Conservation (phyloP, 2,888 invertebrate genomes). For the Epirrita christyi region DNA sequence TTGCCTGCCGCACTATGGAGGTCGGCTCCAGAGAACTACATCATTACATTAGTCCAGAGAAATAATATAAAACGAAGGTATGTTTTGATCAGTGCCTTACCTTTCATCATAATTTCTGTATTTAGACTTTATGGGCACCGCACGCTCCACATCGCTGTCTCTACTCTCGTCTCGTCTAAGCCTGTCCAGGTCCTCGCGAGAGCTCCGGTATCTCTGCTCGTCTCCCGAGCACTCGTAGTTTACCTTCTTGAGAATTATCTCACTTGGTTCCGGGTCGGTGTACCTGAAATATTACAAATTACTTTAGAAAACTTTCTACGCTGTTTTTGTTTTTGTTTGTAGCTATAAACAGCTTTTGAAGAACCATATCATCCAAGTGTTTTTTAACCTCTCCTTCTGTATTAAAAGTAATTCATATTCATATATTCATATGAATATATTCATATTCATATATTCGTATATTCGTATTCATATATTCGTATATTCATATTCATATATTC, state of each 20-base stretch:
- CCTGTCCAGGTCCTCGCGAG: constrained; percentile 62
- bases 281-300: constrained; percentile 51
- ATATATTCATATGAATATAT: too few relatives aligned
- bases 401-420: too few relatives aligned
- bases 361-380: too few relatives aligned
- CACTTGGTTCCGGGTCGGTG: constrained; percentile 79
- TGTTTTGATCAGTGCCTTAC: constrained; percentile 42
- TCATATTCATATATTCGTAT: too few relatives aligned
- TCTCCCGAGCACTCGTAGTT: constrained; percentile 67
- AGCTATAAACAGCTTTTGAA: too few relatives aligned
- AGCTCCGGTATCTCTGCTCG: constrained; percentile 54
- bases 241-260: constrained; percentile 65
- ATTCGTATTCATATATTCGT: too few relatives aligned
- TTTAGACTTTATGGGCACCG: constrained; percentile 61
- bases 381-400: too few relatives aligned
- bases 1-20: too few relatives aligned
- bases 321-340: too few relatives aligned
- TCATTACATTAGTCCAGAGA: too few relatives aligned
- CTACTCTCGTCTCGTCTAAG: constrained; percentile 42
- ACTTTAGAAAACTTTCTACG: neutral
- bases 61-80: neutral
- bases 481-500: too few relatives aligned
- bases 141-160: constrained; percentile 49
- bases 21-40: too few relatives aligned
- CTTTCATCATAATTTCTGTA: constrained; percentile 61